Conservation (phyloP, 2,797 vertebrate species). For the Petrocephalus sullivani region DNA sequence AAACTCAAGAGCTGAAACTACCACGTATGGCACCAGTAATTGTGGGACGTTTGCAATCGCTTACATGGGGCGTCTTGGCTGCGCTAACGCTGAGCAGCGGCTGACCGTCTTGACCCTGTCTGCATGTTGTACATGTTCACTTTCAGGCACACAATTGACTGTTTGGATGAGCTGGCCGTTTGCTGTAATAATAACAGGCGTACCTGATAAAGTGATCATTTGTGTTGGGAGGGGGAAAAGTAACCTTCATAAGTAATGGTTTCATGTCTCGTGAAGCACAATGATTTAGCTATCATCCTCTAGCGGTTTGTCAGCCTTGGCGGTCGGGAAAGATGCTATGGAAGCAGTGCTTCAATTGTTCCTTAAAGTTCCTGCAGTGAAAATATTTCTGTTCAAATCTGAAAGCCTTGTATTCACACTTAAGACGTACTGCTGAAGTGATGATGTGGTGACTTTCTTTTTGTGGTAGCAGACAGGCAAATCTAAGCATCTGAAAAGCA, state of each 20-base stretch:
- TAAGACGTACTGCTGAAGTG: neutral
- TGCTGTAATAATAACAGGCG: neutral
- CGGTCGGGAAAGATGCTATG: conserved; percentile 45
- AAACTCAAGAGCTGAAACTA: neutral
- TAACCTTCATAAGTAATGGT: conserved; percentile 36
- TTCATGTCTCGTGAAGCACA: conserved; percentile 48
- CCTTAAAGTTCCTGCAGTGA: neutral
- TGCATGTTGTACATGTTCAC: neutral
- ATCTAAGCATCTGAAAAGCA: neutral
- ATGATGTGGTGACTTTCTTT: neutral
- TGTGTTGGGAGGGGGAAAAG: conserved; percentile 44
- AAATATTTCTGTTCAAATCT: neutral
- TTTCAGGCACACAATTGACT: neutral
- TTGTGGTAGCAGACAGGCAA: neutral
- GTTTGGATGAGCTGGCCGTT: neutral
- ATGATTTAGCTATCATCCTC: conserved; percentile 40
- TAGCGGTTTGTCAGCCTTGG: conserved; percentile 45
- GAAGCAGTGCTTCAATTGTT: conserved; percentile 10
- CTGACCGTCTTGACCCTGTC: neutral
- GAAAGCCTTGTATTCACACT: neutral
- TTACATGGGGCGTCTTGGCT: neutral
- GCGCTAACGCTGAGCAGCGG: neutral
- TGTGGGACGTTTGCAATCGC: neutral
- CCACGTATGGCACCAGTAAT: neutral
- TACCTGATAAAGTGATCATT: neutral